Conservation (phyloP, 2,113 vertebrate species). For the Chitala chitala region DNA sequence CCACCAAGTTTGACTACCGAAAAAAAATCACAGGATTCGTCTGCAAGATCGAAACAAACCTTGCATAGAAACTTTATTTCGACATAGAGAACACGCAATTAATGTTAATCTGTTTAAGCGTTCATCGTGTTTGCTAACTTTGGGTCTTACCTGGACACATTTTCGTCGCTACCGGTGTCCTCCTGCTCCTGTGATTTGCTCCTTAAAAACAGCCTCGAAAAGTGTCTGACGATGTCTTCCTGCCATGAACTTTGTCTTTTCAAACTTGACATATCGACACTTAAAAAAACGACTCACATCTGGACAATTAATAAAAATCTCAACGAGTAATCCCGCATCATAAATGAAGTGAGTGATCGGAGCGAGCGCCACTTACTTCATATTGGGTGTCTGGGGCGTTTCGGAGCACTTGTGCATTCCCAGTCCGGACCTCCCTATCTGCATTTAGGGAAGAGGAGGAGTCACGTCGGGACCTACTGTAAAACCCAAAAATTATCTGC, state of each 20-base stretch:
- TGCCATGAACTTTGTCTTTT: constrained; percentile 44
- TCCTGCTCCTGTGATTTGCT: constrained; percentile 32
- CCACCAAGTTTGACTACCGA: too few species aligned
- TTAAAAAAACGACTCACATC: neutral
- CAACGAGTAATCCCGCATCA: neutral
- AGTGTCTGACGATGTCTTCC: constrained; percentile 44
- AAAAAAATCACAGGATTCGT: too few species aligned
- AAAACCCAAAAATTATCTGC: too few species aligned
- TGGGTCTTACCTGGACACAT: constrained; percentile 19
- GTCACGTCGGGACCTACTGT: neutral
- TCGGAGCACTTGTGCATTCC: neutral
- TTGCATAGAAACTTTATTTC: too few species aligned
- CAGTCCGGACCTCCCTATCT: neutral
- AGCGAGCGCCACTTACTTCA: neutral
- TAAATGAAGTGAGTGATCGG: neutral
- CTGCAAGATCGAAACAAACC: too few species aligned
- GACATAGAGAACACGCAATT: too few species aligned
- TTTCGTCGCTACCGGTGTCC: constrained; percentile 6
- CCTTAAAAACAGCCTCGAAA: constrained; percentile 40
- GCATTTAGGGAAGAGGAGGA: constrained; percentile 23
- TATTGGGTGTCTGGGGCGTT: constrained; percentile 4
- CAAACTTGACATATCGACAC: constrained; percentile 30
- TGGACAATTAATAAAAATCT: neutral
- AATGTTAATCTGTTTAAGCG: neutral
- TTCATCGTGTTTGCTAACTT: neutral